These are phyloP conservation scores for Pantherophis vulpinus DNA, from an alignment of 2,797 vertebrate genomes.

Conservation along the genomic window DNA sequence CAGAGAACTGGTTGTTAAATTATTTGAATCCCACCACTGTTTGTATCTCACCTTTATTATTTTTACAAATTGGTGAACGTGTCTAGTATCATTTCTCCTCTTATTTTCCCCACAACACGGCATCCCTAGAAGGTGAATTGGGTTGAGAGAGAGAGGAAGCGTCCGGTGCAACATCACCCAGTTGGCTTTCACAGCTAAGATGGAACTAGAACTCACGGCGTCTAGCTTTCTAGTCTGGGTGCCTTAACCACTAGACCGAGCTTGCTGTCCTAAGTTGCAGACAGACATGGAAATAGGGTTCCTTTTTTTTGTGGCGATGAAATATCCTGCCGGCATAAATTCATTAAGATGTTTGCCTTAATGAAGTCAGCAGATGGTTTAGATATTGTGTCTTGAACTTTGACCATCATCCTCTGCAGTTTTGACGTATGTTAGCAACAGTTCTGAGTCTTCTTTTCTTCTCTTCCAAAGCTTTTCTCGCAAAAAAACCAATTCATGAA, in stretches of 20 bases:
- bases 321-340: not conserved
- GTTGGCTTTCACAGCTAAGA: not conserved
- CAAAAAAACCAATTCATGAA: not conserved
- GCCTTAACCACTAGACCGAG: not conserved
- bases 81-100: not conserved
- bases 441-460: not conserved
- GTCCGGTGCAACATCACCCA: not conserved
- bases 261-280: not conserved
- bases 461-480: not conserved
- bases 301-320: not conserved
- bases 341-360: not conserved
- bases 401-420: not conserved
- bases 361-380: not conserved
- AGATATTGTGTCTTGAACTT: not conserved
- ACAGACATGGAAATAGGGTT: not conserved
- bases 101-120: not conserved
- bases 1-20: too few species aligned
- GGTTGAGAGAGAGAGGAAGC: not conserved
- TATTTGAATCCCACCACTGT: not conserved
- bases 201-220: not conserved
- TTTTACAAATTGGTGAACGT: not conserved
- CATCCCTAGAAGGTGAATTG: not conserved
- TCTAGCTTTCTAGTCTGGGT: not conserved
- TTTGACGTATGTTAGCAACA: not conserved
- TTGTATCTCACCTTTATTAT: not conserved